These are phyloP conservation scores for Drosophila mauritiana DNA, from an alignment of 1,140 invertebrate species.

Conservation along the genomic window DNA sequence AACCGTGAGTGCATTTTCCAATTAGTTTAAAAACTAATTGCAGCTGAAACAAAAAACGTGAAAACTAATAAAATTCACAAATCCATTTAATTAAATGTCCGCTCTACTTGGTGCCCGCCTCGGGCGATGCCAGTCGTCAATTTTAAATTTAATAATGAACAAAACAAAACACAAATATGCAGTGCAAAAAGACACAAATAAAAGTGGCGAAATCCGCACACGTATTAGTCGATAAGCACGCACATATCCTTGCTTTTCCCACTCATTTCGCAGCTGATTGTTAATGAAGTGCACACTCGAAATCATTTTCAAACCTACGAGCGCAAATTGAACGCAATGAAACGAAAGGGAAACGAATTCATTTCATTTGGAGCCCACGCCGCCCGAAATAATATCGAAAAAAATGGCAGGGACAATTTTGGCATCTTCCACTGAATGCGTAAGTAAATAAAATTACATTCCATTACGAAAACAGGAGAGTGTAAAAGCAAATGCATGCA, in stretches of 20 bases:
- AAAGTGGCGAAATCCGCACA: constrained; percentile 9
- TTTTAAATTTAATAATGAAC: constrained; percentile 36
- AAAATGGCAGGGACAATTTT: constrained; percentile 26
- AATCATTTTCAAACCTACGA: constrained; percentile 36
- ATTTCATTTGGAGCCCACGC: constrained; percentile 17
- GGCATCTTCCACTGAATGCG: constrained; percentile 33
- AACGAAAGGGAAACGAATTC: constrained; percentile 35
- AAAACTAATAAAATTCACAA: constrained; percentile 6
- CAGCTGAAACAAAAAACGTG: constrained; percentile 20
- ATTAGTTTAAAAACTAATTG: constrained; percentile 31
- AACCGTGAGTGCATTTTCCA: constrained; percentile 11
- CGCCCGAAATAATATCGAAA: constrained; percentile 16
- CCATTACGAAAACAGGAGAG: constrained; percentile 50
- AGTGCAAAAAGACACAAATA: constrained; percentile 11
- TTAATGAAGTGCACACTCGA: constrained; percentile 50
- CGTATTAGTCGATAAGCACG: constrained; percentile 52
- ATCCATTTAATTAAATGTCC: constrained; percentile 25
- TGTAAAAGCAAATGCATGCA: constrained; percentile 56
- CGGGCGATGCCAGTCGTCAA: constrained; percentile 3
- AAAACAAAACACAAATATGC: constrained; percentile 18
- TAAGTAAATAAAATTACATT: constrained; percentile 66
- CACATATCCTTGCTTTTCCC: constrained; percentile 22
- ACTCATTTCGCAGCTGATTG: constrained; percentile 30
- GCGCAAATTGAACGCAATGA: constrained; percentile 51
- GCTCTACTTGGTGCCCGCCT: not conserved